phyloP scores from a whole-genome alignment of 2,113 vertebrate species.

The Aspidoscelis tigris region DNA sequence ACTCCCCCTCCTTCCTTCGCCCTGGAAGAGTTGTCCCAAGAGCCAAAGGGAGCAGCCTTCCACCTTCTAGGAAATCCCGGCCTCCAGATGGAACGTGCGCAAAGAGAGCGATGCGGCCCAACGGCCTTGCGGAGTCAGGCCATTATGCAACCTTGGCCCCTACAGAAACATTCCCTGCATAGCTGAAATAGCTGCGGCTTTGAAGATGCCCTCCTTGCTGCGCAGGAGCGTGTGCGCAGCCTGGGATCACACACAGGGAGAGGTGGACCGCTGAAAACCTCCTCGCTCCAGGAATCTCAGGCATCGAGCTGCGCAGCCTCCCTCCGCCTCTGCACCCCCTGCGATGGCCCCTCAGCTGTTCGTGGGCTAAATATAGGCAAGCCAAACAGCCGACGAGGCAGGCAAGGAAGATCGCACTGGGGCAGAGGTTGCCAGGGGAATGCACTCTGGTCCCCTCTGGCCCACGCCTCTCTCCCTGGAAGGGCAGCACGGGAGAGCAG shows the following conservation, averaged over 20 bases:
- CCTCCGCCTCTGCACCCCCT: background rate
- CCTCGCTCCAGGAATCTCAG: background rate
- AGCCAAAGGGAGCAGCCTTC: too few species aligned
- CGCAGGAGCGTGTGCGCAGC: background rate
- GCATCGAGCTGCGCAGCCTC: background rate
- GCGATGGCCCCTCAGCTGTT: constrained; percentile 6
- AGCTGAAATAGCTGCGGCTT: background rate
- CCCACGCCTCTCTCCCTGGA: background rate
- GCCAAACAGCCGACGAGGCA: background rate
- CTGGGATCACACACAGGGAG: background rate
- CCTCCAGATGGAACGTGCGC: background rate
- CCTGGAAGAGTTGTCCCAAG: background rate
- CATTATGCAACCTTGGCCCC: background rate
- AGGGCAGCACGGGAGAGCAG: too few species aligned
- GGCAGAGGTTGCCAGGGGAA: background rate
- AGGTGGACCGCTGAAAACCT: background rate
- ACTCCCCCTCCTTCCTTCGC: background rate
- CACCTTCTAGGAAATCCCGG: background rate
- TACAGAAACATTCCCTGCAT: background rate
- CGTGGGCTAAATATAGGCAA: constrained; percentile 11
- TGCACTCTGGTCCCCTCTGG: too few species aligned
- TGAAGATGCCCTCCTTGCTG: background rate
- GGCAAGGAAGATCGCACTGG: background rate
- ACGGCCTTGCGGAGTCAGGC: background rate
- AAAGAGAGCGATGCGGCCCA: background rate